phyloP scores from a whole-genome alignment of 2,113 vertebrate species.

The Potamarius usumacintae region DNA sequence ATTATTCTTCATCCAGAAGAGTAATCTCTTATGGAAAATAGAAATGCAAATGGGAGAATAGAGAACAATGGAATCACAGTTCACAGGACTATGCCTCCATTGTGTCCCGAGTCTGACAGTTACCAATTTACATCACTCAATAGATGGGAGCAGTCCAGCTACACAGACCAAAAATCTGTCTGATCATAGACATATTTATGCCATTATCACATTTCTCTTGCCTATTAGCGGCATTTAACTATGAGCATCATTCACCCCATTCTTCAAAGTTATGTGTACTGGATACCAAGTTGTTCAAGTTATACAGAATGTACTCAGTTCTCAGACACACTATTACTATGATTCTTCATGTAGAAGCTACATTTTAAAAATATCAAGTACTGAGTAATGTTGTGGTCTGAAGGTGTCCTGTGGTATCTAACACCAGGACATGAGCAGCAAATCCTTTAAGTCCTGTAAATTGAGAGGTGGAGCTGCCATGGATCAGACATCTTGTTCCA shows the following conservation, averaged over 20 bases:
- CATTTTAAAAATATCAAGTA: not conserved
- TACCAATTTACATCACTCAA: slow-evolving; percentile 44
- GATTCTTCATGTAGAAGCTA: not conserved
- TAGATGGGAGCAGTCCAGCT: slow-evolving; percentile 29
- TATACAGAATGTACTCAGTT: not conserved
- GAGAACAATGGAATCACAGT: slow-evolving; percentile 48
- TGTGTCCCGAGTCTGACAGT: slow-evolving; percentile 5
- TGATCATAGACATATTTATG: slow-evolving; percentile 26
- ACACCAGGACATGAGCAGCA: not conserved
- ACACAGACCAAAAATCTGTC: slow-evolving; percentile 17
- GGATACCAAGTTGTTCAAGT: slow-evolving; percentile 7
- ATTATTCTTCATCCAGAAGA: not conserved
- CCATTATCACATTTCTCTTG: slow-evolving; percentile 30
- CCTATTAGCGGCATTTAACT: slow-evolving; percentile 26
- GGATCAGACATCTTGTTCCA: not conserved
- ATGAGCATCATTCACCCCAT: slow-evolving; percentile 11
- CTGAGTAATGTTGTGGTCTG: not conserved
- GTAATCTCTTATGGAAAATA: slow-evolving; percentile 6
- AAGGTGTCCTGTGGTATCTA: not conserved
- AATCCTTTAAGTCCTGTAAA: not conserved
- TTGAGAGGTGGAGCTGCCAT: not conserved
- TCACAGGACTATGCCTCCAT: slow-evolving; percentile 28
- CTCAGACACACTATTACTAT: not conserved
- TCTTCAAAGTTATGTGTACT: not conserved
- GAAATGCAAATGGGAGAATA: not conserved